These are phyloP conservation scores for Nasonia longicornis DNA, from an alignment of 1,140 invertebrate species.

Conservation along the genomic window DNA sequence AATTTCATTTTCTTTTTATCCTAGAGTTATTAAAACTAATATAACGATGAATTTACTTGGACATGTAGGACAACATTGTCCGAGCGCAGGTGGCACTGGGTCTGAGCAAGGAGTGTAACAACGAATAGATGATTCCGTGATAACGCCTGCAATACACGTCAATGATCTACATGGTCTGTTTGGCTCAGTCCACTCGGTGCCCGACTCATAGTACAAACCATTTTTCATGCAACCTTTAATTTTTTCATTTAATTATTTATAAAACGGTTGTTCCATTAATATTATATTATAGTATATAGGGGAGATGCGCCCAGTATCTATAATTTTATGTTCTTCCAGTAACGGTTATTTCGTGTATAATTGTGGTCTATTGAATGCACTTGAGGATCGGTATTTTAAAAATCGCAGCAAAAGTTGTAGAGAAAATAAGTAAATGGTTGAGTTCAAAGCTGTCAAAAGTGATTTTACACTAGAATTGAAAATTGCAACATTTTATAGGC, in stretches of 20 bases:
- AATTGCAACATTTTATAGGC: too few species aligned
- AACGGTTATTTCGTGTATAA: too few species aligned
- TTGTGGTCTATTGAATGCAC: too few species aligned
- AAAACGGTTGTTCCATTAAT: not conserved
- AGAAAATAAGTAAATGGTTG: too few species aligned
- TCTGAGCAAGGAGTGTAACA: slow-evolving; percentile 85
- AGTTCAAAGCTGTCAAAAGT: too few species aligned
- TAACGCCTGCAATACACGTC: slow-evolving; percentile 84
- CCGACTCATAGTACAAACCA: slow-evolving; percentile 78
- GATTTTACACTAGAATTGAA: too few species aligned
- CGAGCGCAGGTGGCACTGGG: slow-evolving; percentile 75
- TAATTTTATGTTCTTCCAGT: too few species aligned
- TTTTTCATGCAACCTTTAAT: slow-evolving; percentile 79
- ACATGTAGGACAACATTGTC: slow-evolving; percentile 88
- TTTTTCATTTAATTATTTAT: not conserved
- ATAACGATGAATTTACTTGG: slow-evolving; percentile 68
- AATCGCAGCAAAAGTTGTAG: too few species aligned
- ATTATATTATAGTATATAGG: too few species aligned
- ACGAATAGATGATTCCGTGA: slow-evolving; percentile 81
- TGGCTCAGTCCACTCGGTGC: slow-evolving; percentile 80
- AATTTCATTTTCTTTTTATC: not conserved
- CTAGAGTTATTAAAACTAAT: slow-evolving; percentile 8
- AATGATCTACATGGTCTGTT: slow-evolving; percentile 79
- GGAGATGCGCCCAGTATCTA: too few species aligned
- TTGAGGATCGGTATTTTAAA: too few species aligned